Evolutionary conservation across 2,888 invertebrate genomes (phyloP), one percentile per base, ranked within the genome.

Genomic region (Idaea straminata): DNA sequence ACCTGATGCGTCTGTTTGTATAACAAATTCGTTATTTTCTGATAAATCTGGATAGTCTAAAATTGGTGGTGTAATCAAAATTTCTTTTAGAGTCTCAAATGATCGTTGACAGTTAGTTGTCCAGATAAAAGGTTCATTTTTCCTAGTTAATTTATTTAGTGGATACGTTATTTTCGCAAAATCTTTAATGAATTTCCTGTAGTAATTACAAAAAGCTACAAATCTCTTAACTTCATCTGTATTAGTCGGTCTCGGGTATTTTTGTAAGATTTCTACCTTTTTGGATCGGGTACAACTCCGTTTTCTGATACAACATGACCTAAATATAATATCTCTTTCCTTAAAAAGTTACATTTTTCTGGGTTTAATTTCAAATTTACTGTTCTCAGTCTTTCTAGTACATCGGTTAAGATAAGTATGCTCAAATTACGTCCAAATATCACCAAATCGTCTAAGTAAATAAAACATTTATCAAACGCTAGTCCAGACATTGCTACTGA

Each of bases 111-210:
- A 68, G 13, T 66, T 35, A 4, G 35, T 0, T 15, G 47, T 15
- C 67, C 70, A 70, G 4, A 47, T 36, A 61, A 72, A 72, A 4
- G 5, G 7, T 7, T 25, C 62, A 64, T 63, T 63, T 68, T 73
- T 72, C 59, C 59, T 66, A 58, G 36, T 61, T 62, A 74, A 68
- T 47, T 35, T 61, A 66, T 74, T 72, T 7, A 74, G 61, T 7
- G 68, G 68, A 7, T 47, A 25, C 7, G 66, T 16, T n/a, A 63
- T 72, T 16, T 68, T 61, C 0, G 69, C 69, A 67, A 71, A 74
- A 47, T 59, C 59, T 16, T 36, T 62, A 35, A 72, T 64, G 59
- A 64, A 69, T 62, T 64, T 66, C 16, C 66, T 63, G 36, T 69
- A 67, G 25, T 66, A 25, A 25, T 25, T 25, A 25, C 25, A 25